Evolutionary conservation across 1,140 invertebrate species (phyloP), one percentile per base, ranked within the genome.

Genomic region (Choristoneura fumiferana): DNA sequence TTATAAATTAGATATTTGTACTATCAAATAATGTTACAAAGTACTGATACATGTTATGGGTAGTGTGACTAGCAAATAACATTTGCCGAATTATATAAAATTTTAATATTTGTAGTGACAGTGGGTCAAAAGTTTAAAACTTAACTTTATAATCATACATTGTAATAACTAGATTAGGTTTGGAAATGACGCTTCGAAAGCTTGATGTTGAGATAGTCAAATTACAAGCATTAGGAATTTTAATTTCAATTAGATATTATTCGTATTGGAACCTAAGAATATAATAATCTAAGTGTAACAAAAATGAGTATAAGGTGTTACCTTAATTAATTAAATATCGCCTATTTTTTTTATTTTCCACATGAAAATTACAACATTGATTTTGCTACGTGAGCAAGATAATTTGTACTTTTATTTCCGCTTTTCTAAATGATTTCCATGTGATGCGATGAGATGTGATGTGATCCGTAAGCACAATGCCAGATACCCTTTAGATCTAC

Each of bases 1-100:
- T 78, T 89, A 89, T 85, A 89, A 87, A 88, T 88, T 88, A 88
- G 73, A 82, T 84, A 81, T 88, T 89, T 89, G 86, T 89, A 89
- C 86, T 89, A 89, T 89, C 83, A 84, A 85, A 83, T 81, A 87
- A 84, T 79, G 84, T 88, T 78, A 83, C 78, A 78, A 83, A 86
- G 78, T 84, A 87, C 80, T 85, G 78, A 85, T 75, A 81, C 60
- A 81, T 73, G 77, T 83, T 83, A 82, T 80, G 79, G 72, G 71
- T 78, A 78, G 71, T 84, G 81, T 87, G 85, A 89, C 85, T 89
- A 87, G 85, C 85, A 89, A 89, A 89, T 86, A 81, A 79, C 66
- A 84, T 89, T 89, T 89, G 85, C 85, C 76, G 76, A 74, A 72
- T 77, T 77, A 75, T 62, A 74, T 70, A 56, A 73, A 71, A 78